phyloP scores from a whole-genome alignment of 2,888 invertebrate species.

The Scaptomyza parva region DNA sequence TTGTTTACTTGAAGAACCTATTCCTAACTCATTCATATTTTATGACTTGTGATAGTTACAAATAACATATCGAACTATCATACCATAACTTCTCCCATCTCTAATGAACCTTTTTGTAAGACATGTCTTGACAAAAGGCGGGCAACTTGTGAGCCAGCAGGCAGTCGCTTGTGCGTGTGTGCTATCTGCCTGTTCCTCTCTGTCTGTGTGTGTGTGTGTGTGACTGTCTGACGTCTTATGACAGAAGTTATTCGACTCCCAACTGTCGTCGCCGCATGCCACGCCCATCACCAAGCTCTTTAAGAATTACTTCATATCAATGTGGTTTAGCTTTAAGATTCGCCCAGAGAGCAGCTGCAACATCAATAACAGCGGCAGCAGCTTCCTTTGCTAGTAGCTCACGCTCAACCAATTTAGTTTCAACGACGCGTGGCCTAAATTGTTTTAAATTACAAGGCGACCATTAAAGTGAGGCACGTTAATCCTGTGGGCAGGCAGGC shows the following conservation, averaged over 20 bases:
- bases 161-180: constrained; percentile 36
- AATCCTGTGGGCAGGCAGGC: constrained; percentile 49
- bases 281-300: constrained; percentile 42
- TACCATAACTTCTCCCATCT: constrained; percentile 20
- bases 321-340: constrained; percentile 21
- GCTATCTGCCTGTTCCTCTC: not conserved
- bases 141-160: constrained; percentile 27
- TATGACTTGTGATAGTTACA: no score
- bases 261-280: constrained; percentile 40
- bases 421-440: constrained; percentile 72
- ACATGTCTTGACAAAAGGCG: constrained; percentile 33
- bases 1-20: no score
- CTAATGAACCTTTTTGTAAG: constrained; percentile 41
- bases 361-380: constrained; percentile 11
- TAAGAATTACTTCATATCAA: constrained; percentile 22
- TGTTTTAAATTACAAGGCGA: constrained; percentile 77
- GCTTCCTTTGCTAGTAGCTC: constrained; percentile 27
- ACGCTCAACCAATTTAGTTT: constrained; percentile 54
- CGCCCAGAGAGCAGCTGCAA: not conserved
- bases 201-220: not conserved
- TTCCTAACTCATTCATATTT: no score
- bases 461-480: constrained; percentile 57
- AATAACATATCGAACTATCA: not conserved
- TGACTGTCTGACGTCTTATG: constrained; percentile 42
- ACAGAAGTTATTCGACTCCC: constrained; percentile 50